Conservation (phyloP, 2,797 vertebrate species). For the Odontamblyopus rebecca region DNA sequence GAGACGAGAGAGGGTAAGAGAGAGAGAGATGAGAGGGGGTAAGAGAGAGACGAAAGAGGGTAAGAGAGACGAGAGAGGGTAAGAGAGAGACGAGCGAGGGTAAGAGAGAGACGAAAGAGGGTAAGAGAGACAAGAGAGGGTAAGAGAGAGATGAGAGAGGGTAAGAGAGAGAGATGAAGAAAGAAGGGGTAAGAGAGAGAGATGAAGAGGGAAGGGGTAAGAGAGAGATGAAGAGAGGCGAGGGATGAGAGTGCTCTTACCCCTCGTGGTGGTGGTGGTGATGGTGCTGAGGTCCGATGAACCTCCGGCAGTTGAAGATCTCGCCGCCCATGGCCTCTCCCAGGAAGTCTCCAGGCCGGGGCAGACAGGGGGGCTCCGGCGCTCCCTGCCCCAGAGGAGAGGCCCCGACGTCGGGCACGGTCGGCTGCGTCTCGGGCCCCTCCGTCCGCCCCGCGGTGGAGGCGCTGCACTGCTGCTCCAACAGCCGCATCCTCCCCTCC, state of each 20-base stretch:
- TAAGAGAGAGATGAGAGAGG: too few relatives aligned
- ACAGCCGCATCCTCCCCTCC: slow-evolving; percentile 86
- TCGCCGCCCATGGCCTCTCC: slow-evolving; percentile 93
- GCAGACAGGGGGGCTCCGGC: slow-evolving; percentile 88
- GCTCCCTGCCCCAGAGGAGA: slow-evolving; percentile 84
- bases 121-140: too few relatives aligned
- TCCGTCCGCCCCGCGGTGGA: slow-evolving; percentile 75
- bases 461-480: slow-evolving; percentile 84
- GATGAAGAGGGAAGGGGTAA: too few relatives aligned
- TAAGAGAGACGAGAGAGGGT: too few relatives aligned
- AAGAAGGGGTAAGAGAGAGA: too few relatives aligned
- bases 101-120: too few relatives aligned
- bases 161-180: too few relatives aligned
- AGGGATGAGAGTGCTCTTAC: slow-evolving; percentile 57
- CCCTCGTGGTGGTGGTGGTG: slow-evolving; percentile 92
- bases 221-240: too few relatives aligned
- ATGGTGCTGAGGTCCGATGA: slow-evolving; percentile 94
- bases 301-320: slow-evolving; percentile 93
- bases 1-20: too few relatives aligned
- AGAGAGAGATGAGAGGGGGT: too few relatives aligned
- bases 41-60: too few relatives aligned
- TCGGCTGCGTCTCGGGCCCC: slow-evolving; percentile 71
- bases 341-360: slow-evolving; percentile 89
- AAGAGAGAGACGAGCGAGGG: too few relatives aligned
- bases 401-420: slow-evolving; percentile 77